These are phyloP conservation scores for Pseudonaja textilis DNA, from an alignment of 2,113 vertebrate genomes.

Conservation along the genomic window DNA sequence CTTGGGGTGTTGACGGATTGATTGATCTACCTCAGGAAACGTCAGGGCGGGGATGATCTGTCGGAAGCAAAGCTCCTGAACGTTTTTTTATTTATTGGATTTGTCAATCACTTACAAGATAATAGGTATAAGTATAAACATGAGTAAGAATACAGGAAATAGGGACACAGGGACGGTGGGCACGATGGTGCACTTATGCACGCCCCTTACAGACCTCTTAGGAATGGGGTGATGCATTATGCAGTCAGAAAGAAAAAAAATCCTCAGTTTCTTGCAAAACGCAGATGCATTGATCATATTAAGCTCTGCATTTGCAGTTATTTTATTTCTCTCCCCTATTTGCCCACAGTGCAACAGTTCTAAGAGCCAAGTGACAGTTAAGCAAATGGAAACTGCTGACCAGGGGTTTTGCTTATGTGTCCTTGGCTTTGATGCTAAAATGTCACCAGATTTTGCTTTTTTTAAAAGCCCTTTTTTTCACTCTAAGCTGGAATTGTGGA, in stretches of 20 bases:
- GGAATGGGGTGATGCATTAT: background rate
- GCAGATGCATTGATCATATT: background rate
- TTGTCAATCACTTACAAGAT: too few species aligned
- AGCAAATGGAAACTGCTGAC: conserved; percentile 20
- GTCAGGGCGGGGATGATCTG: background rate
- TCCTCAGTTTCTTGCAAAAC: background rate
- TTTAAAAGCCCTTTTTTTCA: background rate
- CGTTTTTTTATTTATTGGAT: too few species aligned
- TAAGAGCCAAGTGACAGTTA: conserved; percentile 8
- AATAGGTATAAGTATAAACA: too few species aligned
- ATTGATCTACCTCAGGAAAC: background rate
- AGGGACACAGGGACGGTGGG: too few species aligned
- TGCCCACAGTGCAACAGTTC: conserved; percentile 14
- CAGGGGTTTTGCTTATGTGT: background rate
- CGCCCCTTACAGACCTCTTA: too few species aligned
- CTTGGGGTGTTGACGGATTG: background rate
- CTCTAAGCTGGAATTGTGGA: background rate
- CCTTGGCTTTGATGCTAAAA: background rate
- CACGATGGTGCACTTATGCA: too few species aligned
- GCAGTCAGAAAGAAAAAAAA: too few species aligned
- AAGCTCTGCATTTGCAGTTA: background rate
- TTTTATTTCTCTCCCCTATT: background rate
- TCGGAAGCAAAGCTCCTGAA: background rate
- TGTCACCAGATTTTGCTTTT: background rate
- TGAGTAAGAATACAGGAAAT: too few species aligned